Conservation (phyloP, 2,113 vertebrate species). For the Corvus moneduloides region DNA sequence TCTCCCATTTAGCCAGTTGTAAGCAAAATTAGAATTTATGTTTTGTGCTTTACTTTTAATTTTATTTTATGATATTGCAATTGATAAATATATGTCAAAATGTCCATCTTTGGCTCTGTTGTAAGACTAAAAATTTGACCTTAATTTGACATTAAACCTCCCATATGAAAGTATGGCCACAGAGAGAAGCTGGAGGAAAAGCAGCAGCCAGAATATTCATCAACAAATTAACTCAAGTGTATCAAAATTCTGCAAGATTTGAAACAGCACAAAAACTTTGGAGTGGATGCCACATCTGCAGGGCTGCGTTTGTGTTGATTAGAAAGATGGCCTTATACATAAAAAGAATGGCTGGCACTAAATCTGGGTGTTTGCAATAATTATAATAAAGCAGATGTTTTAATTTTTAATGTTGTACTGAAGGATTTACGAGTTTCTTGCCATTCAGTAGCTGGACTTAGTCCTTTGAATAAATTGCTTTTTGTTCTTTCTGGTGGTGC, state of each 20-base stretch:
- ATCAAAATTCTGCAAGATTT: background rate
- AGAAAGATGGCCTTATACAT: background rate
- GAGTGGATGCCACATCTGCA: background rate
- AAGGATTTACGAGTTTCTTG: conserved; percentile 15
- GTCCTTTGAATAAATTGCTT: conserved; percentile 1
- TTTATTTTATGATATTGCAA: background rate
- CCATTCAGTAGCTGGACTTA: background rate
- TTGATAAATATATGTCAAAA: background rate
- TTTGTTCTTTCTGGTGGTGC: background rate
- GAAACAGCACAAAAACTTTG: background rate
- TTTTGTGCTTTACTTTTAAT: background rate
- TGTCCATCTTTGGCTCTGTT: background rate
- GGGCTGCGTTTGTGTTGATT: conserved; percentile 9
- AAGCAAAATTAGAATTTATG: background rate
- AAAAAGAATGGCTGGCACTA: background rate
- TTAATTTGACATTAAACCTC: background rate
- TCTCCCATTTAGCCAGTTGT: background rate
- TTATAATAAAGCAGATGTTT: conserved; percentile 21
- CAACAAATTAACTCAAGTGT: background rate
- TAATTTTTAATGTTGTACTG: background rate
- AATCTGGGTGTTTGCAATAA: conserved; percentile 8
- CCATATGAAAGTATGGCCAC: background rate
- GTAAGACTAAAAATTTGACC: background rate
- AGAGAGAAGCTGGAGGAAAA: background rate
- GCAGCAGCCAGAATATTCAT: background rate